A percentile compares a stretch with the other conserved stretches of the same genome.
These are phyloP conservation scores for Harpegnathos saltator DNA, from an alignment of 1,140 invertebrate genomes.

Conservation along the genomic window DNA sequence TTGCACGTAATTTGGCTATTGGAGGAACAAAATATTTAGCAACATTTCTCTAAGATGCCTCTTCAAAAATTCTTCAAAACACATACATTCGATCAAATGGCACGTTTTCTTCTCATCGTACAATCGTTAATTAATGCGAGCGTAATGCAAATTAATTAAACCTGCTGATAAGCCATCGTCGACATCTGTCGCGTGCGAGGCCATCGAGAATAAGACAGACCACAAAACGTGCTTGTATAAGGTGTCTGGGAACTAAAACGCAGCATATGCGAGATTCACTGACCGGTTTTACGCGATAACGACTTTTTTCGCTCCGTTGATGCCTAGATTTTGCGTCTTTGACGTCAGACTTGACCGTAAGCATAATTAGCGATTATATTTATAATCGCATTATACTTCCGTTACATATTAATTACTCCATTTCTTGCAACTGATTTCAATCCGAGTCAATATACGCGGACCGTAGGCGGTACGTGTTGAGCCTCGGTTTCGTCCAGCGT, in stretches of 20 bases:
- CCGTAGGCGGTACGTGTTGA: slow-evolving; percentile 90
- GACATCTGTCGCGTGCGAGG: background rate
- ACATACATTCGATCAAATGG: background rate
- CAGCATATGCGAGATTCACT: background rate
- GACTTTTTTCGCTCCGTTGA: background rate
- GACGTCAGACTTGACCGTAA: background rate
- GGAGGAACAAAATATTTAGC: background rate
- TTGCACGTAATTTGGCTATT: background rate
- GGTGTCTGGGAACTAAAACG: background rate
- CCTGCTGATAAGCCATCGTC: background rate
- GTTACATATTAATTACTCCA: slow-evolving; percentile 4
- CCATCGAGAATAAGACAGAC: background rate
- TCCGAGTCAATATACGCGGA: slow-evolving; percentile 88
- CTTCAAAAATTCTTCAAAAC: background rate
- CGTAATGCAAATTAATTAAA: slow-evolving; percentile 5
- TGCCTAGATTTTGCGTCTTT: background rate
- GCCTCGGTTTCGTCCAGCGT: slow-evolving; percentile 93
- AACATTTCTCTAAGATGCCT: background rate
- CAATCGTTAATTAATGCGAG: background rate
- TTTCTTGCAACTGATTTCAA: background rate
- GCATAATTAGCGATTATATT: background rate
- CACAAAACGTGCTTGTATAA: background rate
- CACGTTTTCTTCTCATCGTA: background rate
- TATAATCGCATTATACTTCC: background rate
- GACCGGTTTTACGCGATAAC: too few species aligned